Evolutionary conservation across 2,797 vertebrate genomes (phyloP).

Genomic region (Mormyrus hasselquistii): DNA sequence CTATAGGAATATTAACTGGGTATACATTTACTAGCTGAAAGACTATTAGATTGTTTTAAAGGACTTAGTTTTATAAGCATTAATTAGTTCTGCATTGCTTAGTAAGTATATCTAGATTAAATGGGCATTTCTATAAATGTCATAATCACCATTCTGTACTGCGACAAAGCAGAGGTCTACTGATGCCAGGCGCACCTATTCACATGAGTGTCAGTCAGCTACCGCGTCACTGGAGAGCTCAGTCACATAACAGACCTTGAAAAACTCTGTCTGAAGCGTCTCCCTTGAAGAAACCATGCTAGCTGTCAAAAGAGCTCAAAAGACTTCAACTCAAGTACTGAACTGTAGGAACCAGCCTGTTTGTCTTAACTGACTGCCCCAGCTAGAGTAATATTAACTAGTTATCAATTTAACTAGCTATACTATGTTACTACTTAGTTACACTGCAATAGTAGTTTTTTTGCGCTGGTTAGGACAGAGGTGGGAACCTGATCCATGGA

Average conservation of each 20-base stretch:
- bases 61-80: neutral
- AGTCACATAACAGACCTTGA: neutral
- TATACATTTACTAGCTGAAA: neutral
- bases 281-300: neutral
- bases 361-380: neutral
- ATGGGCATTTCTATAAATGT: neutral
- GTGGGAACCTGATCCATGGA: neutral
- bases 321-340: neutral
- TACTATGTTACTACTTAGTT: neutral
- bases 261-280: neutral
- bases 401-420: neutral
- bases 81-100: neutral
- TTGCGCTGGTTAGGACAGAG: neutral
- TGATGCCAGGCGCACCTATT: neutral
- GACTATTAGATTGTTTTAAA: neutral
- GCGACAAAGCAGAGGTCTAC: neutral
- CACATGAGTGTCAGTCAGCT: neutral
- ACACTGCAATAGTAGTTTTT: neutral
- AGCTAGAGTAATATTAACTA: neutral
- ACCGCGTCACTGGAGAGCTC: neutral
- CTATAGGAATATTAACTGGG: neutral
- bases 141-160: neutral
- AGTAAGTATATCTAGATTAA: neutral
- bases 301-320: neutral
- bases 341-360: neutral